phyloP scores from a whole-genome alignment of 2,888 invertebrate species.

The Fragum sueziense region DNA sequence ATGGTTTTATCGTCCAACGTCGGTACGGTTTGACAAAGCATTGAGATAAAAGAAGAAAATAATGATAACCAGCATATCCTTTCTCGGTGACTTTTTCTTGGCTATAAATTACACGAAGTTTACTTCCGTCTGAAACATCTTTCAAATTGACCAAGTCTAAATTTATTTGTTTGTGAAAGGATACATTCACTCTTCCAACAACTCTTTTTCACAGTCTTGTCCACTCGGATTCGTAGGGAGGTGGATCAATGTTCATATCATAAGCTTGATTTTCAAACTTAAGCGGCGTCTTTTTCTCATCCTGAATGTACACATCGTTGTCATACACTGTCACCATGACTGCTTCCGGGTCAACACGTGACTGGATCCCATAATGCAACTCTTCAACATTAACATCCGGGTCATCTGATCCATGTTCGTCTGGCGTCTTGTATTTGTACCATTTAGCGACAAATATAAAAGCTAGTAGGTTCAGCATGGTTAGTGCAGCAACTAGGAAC shows the following conservation, averaged over 20 bases:
- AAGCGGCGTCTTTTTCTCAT: neutral
- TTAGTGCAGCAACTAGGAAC: constrained; percentile 51
- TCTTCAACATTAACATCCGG: neutral
- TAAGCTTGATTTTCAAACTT: neutral
- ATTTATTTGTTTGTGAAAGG: no score
- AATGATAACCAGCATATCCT: no score
- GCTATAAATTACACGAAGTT: no score
- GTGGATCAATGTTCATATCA: neutral
- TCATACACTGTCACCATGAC: neutral
- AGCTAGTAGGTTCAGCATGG: constrained; percentile 34
- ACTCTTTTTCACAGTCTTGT: constrained; percentile 1
- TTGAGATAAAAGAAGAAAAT: no score
- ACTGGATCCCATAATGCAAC: neutral
- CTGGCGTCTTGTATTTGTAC: constrained; percentile 39
- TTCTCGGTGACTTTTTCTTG: no score
- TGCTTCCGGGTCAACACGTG: neutral
- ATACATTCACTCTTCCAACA: no score
- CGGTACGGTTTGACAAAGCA: no score
- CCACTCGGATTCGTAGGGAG: neutral
- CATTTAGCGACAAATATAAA: constrained; percentile 48
- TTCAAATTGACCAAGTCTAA: no score
- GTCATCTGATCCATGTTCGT: neutral
- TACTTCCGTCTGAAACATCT: no score
- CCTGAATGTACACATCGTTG: neutral
- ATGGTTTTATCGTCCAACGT: no score